Percentiles rank a stretch among this genome's conserved stretches.
Evolutionary conservation across 2,888 invertebrate species (phyloP).

Genomic region (Willowsia nigromaculata): DNA sequence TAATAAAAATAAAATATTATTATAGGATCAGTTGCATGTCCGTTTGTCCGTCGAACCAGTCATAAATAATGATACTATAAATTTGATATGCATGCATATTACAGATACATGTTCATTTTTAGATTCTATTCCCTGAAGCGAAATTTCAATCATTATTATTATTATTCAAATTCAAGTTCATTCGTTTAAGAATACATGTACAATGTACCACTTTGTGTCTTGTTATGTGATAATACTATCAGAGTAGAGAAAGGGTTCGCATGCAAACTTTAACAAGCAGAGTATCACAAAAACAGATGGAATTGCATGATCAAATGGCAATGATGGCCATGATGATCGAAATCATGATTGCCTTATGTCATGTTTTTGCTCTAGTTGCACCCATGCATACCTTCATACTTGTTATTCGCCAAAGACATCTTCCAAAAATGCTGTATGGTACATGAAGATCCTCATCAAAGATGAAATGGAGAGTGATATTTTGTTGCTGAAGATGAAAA

Average conservation of each 20-base stretch:
- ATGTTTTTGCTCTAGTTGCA: constrained; percentile 1
- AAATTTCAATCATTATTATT: background rate
- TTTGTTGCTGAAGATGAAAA: background rate
- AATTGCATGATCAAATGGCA: constrained; percentile 32
- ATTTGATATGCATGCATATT: background rate
- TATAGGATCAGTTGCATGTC: constrained; percentile 51
- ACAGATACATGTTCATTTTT: constrained; percentile 18
- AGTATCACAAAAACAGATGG: background rate
- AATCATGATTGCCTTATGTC: constrained; percentile 26
- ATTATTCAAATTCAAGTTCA: constrained; percentile 32
- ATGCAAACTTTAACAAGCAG: background rate
- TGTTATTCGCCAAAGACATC: background rate
- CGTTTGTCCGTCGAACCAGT: background rate
- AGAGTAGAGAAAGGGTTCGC: background rate
- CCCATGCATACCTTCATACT: background rate
- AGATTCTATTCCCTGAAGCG: background rate
- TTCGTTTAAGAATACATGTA: background rate
- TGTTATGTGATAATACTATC: background rate
- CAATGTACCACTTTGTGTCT: background rate
- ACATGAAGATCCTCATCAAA: background rate
- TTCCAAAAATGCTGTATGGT: background rate
- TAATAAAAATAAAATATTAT: constrained; percentile 46
- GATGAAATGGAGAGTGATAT: constrained; percentile 25
- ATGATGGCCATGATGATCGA: constrained; percentile 11
- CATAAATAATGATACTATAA: constrained; percentile 14